Percentiles rank a stretch among this genome's conserved stretches.
phyloP scores from a whole-genome alignment of 2,113 vertebrate species.

The Lagopus leucura region DNA sequence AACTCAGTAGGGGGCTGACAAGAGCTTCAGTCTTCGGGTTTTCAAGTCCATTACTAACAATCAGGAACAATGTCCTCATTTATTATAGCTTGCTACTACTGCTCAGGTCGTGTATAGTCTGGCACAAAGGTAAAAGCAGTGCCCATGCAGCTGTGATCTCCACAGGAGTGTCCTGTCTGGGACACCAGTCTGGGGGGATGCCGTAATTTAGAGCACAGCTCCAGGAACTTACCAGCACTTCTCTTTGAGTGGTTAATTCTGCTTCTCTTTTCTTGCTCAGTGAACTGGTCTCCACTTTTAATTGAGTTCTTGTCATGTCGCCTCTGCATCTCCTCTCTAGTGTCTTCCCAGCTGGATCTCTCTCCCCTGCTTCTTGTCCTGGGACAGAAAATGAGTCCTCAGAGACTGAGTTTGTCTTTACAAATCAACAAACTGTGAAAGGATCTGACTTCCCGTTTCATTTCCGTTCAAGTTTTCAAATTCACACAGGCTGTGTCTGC shows the following conservation, averaged over 20 bases:
- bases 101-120: not conserved
- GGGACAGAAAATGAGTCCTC: not conserved
- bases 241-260: constrained; percentile 9
- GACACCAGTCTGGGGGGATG: not conserved
- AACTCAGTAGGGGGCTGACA: not conserved
- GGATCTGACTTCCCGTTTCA: constrained; percentile 68
- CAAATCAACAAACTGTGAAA: constrained; percentile 15
- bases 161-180: not conserved
- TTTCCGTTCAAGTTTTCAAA: constrained; percentile 38
- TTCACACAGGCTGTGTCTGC: not conserved
- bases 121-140: not conserved
- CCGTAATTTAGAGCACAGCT: not conserved
- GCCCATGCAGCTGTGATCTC: not conserved
- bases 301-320: not conserved
- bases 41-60: not conserved
- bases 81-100: not conserved
- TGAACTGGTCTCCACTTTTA: not conserved
- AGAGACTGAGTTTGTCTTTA: not conserved
- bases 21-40: not conserved
- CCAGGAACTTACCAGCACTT: not conserved
- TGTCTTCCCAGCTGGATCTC: not conserved
- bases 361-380: not conserved
- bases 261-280: not conserved
- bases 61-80: not conserved
- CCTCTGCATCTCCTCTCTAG: not conserved